phyloP scores from a whole-genome alignment of 2,888 invertebrate genomes.

The Lasioglossum lativentre region DNA sequence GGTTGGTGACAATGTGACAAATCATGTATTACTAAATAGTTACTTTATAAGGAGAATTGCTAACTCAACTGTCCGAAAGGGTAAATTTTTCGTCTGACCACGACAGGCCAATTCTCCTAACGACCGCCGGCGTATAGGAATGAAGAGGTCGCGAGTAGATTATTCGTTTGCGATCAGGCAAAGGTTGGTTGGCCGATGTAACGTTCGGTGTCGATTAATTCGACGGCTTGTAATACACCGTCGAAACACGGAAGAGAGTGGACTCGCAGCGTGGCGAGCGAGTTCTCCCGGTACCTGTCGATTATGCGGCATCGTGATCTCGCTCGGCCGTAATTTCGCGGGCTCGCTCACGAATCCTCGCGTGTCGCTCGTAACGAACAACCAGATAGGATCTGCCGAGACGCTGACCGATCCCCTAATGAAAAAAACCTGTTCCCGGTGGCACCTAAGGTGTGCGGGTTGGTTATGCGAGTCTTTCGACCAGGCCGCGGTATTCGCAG shows the following conservation, averaged over 20 bases:
- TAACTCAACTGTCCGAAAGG: too few relatives aligned
- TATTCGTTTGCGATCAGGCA: neutral
- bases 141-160: neutral
- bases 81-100: neutral
- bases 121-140: neutral
- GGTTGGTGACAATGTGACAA: too few relatives aligned
- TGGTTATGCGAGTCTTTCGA: conserved; percentile 41
- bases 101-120: neutral
- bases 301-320: conserved; percentile 58
- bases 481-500: conserved; percentile 16
- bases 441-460: conserved; percentile 62
- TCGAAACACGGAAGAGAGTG: conserved; percentile 50
- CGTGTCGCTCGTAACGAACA: conserved; percentile 67
- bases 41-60: too few relatives aligned
- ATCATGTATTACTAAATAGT: too few relatives aligned
- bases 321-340: conserved; percentile 62
- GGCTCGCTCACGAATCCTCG: conserved; percentile 55
- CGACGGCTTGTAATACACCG: conserved; percentile 34
- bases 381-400: conserved; percentile 57
- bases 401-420: conserved; percentile 42
- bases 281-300: conserved; percentile 37
- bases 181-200: neutral
- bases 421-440: conserved; percentile 55
- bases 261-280: neutral
- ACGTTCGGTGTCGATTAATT: conserved; percentile 42